Percentiles rank a stretch among this genome's conserved stretches.
Conservation (phyloP, 2,797 vertebrate genomes). For the Coendou prehensilis region DNA sequence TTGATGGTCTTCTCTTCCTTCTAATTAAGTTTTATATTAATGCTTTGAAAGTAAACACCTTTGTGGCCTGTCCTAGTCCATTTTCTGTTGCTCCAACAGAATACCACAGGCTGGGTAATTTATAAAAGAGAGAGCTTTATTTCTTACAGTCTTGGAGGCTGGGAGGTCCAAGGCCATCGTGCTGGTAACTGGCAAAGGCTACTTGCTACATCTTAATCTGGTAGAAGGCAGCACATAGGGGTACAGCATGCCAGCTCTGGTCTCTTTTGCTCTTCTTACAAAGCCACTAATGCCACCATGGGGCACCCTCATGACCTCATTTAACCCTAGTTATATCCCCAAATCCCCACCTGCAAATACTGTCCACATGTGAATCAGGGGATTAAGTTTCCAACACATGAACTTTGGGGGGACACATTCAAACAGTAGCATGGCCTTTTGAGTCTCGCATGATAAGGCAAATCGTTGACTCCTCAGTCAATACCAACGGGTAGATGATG, state of each 20-base stretch:
- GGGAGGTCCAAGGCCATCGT: neutral
- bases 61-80: neutral
- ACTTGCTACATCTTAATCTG: neutral
- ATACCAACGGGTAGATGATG: accelerated
- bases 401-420: neutral
- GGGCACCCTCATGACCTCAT: neutral
- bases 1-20: no score
- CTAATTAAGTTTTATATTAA: neutral
- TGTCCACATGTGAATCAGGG: neutral
- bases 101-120: neutral
- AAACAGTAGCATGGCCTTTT: neutral
- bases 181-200: neutral
- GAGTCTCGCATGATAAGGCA: neutral
- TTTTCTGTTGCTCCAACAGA: neutral
- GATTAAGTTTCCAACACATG: neutral
- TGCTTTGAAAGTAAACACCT: neutral
- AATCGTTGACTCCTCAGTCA: neutral
- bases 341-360: neutral
- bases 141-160: neutral
- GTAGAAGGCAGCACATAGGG: neutral
- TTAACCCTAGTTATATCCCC: neutral
- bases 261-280: neutral
- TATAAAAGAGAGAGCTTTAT: neutral
- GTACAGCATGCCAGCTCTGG: neutral
- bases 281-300: neutral